A percentile compares a stretch with the other conserved stretches of the same genome.
Evolutionary conservation across 2,113 vertebrate species (phyloP).

Genomic region (Shinisaurus crocodilurus): DNA sequence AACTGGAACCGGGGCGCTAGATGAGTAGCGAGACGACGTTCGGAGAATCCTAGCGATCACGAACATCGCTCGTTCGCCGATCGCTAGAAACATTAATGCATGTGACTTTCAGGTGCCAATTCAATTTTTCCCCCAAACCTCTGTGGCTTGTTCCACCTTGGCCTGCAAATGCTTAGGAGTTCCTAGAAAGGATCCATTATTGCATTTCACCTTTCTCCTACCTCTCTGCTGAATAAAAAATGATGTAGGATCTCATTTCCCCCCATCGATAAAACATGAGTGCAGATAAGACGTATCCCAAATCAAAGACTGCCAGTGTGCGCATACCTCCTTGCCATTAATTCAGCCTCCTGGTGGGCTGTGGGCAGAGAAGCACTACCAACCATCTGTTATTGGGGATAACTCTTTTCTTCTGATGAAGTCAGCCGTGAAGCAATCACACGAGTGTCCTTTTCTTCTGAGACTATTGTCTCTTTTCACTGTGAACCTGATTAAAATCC

Average conservation of each 20-base stretch:
- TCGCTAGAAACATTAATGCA: not conserved
- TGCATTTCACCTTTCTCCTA: slow-evolving; percentile 60
- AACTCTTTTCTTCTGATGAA: slow-evolving; percentile 71
- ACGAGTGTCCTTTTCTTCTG: slow-evolving; percentile 73
- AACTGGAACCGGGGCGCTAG: too few relatives aligned
- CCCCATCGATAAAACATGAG: slow-evolving; percentile 74
- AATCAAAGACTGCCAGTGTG: slow-evolving; percentile 58
- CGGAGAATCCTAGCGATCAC: too few relatives aligned
- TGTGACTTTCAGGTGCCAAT: not conserved
- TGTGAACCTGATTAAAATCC: slow-evolving; percentile 76
- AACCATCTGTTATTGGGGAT: slow-evolving; percentile 68
- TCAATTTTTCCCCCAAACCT: not conserved
- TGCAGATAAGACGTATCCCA: slow-evolving; percentile 67
- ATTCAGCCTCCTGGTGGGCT: slow-evolving; percentile 71
- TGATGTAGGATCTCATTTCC: slow-evolving; percentile 67
- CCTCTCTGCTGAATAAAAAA: slow-evolving; percentile 73
- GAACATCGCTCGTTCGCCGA: too few relatives aligned
- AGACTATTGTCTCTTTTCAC: slow-evolving; percentile 69
- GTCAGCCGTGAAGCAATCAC: slow-evolving; percentile 76
- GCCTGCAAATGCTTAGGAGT: slow-evolving; percentile 2
- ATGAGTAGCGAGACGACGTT: too few relatives aligned
- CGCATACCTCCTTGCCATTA: slow-evolving; percentile 64
- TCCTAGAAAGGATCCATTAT: slow-evolving; percentile 63
- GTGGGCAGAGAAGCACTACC: slow-evolving; percentile 70
- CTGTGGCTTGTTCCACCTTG: not conserved